Evolutionary conservation across 2,888 invertebrate species (phyloP), one percentile per base, ranked within the genome.

Genomic region (Ectropis crepuscularia): DNA sequence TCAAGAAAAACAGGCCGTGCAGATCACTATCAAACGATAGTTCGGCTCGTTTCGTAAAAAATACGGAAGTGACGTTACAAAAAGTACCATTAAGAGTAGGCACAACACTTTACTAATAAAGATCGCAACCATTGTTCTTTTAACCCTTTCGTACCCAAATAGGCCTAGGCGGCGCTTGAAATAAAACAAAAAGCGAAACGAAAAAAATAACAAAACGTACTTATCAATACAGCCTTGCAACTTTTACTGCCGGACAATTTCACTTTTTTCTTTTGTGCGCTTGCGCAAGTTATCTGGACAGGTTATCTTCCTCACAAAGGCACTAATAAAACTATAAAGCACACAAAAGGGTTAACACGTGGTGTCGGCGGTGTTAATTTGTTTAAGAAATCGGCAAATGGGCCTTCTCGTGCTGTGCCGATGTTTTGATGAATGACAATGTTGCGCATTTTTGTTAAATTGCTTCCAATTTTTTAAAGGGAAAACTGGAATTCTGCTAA

Each of bases 291-390:
- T 63, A 63, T 65, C 57, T 65, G 16, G 62, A 71, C 68, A 63
- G 69, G 72, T 72, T 70, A 70, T 70, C 69, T 69, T 51, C 41
- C 47, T 54, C 28, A 71, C 71, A 68, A 69, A 69, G 62, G 58
- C 61, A 28, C 5, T 51, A 62, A 69, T 71, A 69, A 69, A 71
- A 69, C 61, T 68, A 71, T 71, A 71, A 90, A 77, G 58, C 71
- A 78, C 73, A 88, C 86, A 90, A 90, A 90, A 87, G 87, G 87
- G 82, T 79, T 84, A 86, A 89, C 89, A 85, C 88, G 86, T 84
- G 85, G 80, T 28, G 74, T 68, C 72, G 63, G 66, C 71, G 77
- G 90, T 88, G 90, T 86, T 90, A 90, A 91, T 91, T 91, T 87
- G 86, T 82, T 80, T 76, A 80, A 80, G 83, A 81, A 84, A 83